phyloP scores from a whole-genome alignment of 1,140 invertebrate genomes.

The Hyles euphorbiae region DNA sequence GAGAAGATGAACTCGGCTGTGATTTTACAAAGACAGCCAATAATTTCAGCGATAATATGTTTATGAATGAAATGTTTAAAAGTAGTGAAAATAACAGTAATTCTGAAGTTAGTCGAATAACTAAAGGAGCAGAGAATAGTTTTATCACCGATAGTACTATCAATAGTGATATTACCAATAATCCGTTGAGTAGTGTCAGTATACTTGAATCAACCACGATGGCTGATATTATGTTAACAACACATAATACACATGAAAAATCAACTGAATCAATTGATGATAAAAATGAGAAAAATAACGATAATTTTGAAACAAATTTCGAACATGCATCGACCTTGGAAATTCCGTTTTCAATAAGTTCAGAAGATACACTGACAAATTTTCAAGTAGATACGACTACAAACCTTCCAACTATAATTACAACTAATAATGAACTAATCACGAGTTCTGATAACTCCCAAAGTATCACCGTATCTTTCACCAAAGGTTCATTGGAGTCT shows the following conservation, averaged over 20 bases:
- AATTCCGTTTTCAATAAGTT: slow-evolving; percentile 24
- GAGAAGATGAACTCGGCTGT: slow-evolving; percentile 86
- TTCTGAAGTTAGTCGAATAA: slow-evolving; percentile 6
- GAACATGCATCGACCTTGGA: slow-evolving; percentile 37
- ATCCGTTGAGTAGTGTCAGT: too few relatives aligned
- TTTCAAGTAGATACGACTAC: slow-evolving; percentile 24
- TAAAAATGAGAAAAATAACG: neutral
- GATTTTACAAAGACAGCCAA: slow-evolving; percentile 19
- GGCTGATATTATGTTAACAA: neutral
- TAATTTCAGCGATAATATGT: slow-evolving; percentile 1
- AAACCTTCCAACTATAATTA: slow-evolving; percentile 17
- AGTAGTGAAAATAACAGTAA: slow-evolving; percentile 10
- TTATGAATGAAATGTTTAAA: slow-evolving; percentile 8
- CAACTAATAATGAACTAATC: slow-evolving; percentile 5
- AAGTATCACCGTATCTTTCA: slow-evolving; percentile 9
- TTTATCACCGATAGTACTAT: slow-evolving; percentile 1
- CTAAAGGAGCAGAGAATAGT: slow-evolving; percentile 1
- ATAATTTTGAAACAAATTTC: slow-evolving; percentile 18
- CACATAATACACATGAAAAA: neutral
- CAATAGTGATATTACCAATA: neutral
- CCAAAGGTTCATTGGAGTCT: slow-evolving; percentile 21
- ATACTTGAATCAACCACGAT: too few relatives aligned
- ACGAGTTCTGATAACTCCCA: slow-evolving; percentile 7
- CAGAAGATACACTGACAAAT: slow-evolving; percentile 20
- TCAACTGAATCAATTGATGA: neutral